Conservation (phyloP, 2,888 invertebrate genomes). For the Pristionchus entomophagus region DNA sequence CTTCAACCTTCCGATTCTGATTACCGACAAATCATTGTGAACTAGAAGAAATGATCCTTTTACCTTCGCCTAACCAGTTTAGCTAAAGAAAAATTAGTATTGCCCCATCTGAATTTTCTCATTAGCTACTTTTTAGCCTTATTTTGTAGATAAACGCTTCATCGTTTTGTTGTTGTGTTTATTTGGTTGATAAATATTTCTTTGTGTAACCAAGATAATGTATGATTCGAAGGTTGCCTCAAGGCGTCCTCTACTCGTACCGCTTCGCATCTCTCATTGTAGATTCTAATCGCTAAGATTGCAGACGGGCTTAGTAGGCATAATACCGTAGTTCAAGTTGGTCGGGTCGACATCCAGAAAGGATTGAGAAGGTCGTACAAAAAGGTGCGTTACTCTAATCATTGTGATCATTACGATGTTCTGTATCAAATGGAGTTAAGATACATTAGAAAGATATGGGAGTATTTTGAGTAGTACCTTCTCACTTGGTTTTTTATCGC, state of each 20-base stretch:
- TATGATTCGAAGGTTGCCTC: not conserved
- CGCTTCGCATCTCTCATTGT: not conserved
- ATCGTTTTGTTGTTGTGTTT: not conserved
- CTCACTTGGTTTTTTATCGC: not conserved
- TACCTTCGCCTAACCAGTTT: not conserved
- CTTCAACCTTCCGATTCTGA: not conserved
- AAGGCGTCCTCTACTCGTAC: not conserved
- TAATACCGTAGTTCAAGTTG: slow-evolving; percentile 14
- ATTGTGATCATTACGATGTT: not conserved
- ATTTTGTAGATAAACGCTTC: not conserved
- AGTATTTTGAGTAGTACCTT: not conserved
- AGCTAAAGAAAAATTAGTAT: not conserved
- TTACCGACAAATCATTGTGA: not conserved
- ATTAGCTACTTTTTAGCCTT: not conserved
- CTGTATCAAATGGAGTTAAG: not conserved
- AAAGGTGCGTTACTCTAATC: not conserved
- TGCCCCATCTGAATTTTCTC: not conserved
- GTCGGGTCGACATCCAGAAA: no score
- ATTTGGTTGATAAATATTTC: not conserved
- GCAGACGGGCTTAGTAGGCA: slow-evolving; percentile 17
- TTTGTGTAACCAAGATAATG: not conserved
- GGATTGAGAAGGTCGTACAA: not conserved
- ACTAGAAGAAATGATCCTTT: not conserved
- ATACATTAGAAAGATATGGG: not conserved
- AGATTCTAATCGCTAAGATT: not conserved